Percentiles rank a stretch among this genome's conserved stretches.
Conservation (phyloP, 2,888 invertebrate genomes). For the Homarus gammarus region DNA sequence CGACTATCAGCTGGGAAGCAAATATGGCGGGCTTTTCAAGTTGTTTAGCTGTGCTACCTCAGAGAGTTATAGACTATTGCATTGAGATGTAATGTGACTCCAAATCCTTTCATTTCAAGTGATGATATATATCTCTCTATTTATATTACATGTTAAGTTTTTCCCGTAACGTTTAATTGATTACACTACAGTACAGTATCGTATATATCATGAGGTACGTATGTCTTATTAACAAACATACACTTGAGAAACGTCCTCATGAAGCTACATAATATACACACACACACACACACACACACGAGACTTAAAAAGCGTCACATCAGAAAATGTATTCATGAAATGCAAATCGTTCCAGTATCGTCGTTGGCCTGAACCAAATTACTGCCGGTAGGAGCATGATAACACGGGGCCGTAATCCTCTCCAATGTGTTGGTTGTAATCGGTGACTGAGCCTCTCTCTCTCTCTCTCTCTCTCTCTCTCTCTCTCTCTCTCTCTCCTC, state of each 20-base stretch:
- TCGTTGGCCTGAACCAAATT: conserved; percentile 37
- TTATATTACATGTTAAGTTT: too few species aligned
- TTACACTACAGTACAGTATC: too few species aligned
- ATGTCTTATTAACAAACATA: too few species aligned
- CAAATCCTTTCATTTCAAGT: too few species aligned
- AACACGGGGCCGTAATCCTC: conserved; percentile 18
- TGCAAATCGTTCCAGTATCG: conserved; percentile 51
- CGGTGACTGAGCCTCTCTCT: not conserved
- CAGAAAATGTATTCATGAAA: conserved; percentile 55
- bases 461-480: not conserved
- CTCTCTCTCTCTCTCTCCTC: conserved; percentile 1
- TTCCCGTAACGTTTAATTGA: too few species aligned
- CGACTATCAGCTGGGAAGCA: not conserved
- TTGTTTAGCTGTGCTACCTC: not conserved
- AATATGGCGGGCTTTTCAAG: not conserved
- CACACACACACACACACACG: not conserved
- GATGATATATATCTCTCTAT: too few species aligned
- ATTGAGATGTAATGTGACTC: too few species aligned
- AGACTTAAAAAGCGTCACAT: not conserved
- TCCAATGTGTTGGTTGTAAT: conserved; percentile 44
- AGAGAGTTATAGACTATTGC: too few species aligned
- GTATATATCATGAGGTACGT: too few species aligned
- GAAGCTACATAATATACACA: too few species aligned
- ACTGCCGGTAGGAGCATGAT: conserved; percentile 17
- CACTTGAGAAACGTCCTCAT: too few species aligned